Conservation (phyloP, 2,797 vertebrate genomes). For the Lemur catta region DNA sequence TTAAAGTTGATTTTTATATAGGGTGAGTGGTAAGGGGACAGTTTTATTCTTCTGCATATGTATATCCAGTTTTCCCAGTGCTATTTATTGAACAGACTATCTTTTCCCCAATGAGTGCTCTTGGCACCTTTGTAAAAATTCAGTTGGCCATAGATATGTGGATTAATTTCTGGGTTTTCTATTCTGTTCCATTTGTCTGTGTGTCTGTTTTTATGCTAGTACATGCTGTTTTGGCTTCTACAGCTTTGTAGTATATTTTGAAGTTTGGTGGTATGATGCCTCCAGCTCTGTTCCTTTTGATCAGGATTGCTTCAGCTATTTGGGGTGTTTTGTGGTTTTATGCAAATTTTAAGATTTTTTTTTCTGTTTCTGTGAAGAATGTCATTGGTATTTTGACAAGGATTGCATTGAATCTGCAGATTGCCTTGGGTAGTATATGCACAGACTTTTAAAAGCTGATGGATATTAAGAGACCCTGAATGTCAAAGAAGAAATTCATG, state of each 20-base stretch:
- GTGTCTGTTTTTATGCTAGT: neutral
- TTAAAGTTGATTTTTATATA: neutral
- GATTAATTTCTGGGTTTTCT: neutral
- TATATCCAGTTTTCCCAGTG: neutral
- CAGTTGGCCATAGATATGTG: neutral
- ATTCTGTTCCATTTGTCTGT: neutral
- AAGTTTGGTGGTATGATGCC: neutral
- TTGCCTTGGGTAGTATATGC: neutral
- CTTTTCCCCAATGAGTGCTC: neutral
- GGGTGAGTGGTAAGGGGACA: neutral
- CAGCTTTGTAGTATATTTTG: neutral
- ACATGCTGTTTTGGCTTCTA: neutral
- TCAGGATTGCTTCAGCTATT: neutral
- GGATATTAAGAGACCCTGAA: neutral
- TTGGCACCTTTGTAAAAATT: neutral
- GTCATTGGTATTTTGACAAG: neutral
- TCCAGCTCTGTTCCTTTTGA: neutral
- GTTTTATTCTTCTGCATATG: neutral
- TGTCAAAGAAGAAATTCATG: neutral
- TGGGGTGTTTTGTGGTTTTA: neutral
- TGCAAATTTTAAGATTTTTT: neutral
- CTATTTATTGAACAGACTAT: neutral
- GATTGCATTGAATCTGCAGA: neutral
- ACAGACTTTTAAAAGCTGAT: neutral
- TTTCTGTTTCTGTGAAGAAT: neutral